phyloP scores from a whole-genome alignment of 2,888 invertebrate species.

The Hydrotaea cyrtoneurina region DNA sequence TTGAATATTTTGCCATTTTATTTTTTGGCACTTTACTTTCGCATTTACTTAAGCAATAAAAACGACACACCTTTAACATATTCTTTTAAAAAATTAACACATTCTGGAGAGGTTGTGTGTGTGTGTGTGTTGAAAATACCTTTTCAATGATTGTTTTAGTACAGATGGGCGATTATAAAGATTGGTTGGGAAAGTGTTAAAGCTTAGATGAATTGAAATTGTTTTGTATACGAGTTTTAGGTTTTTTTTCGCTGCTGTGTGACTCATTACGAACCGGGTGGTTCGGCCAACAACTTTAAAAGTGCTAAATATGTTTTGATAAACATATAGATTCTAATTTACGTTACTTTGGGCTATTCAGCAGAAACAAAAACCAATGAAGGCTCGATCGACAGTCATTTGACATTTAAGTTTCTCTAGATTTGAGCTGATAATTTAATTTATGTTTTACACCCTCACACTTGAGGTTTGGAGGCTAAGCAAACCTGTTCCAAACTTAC shows the following conservation, averaged over 20 bases:
- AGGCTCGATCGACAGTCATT: too few relatives aligned
- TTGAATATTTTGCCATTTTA: too few relatives aligned
- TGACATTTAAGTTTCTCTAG: background rate
- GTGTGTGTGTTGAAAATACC: background rate
- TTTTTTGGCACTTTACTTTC: background rate
- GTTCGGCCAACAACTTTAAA: background rate
- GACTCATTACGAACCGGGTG: background rate
- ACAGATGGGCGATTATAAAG: background rate
- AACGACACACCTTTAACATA: constrained; percentile 4
- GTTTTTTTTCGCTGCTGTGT: too few relatives aligned
- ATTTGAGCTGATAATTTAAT: too few relatives aligned
- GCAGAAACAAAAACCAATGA: too few relatives aligned
- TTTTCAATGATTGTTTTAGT: background rate
- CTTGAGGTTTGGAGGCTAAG: too few relatives aligned
- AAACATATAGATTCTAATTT: background rate
- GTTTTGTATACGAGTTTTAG: too few relatives aligned
- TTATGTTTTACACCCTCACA: too few relatives aligned
- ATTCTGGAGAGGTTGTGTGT: background rate
- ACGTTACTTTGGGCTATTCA: too few relatives aligned
- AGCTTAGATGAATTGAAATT: background rate
- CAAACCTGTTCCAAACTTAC: too few relatives aligned
- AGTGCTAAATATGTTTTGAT: background rate
- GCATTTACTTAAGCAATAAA: background rate
- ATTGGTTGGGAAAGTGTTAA: background rate
- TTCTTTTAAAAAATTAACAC: constrained; percentile 3